Evolutionary conservation across 1,140 invertebrate species (phyloP), one percentile per base, ranked within the genome.

Genomic region (Macrostomum lignano): DNA sequence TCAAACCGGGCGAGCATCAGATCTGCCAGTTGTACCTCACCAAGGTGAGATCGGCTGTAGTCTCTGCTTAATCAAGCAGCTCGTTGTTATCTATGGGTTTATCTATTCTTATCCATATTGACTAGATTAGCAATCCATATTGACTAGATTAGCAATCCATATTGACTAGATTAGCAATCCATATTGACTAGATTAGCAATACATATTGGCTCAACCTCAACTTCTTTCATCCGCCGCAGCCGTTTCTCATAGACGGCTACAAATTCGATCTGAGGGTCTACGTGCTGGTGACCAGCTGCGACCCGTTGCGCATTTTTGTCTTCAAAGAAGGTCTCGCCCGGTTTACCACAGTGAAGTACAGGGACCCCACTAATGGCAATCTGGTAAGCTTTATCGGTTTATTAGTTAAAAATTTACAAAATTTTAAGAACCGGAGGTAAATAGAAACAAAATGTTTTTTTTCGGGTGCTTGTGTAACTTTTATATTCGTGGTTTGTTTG

Each of bases 271-370:
- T 63, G 4, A 42, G 61, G 31, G 40, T 63, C 24, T 63, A 63
- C 42, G 48, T 50, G 4, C 40, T 62, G 31, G 52, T 62, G 11
- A 63, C 61, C 6, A 58, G 55, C 4, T 60, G 61, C 48, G 57
- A 60, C 39, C 57, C 57, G 13, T 41, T 58, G 6, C 36, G 55
- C 53, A 58, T 32, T 35, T 60, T 56, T 41, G 44, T 54, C 25
- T 60, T 56, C 42, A 58, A 58, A 39, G 55, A 60, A 37, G 57
- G 57, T 4, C 44, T 60, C 14, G 54, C 52, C 35, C 68, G 74
- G 45, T 81, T 84, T 55, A 75, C 76, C 0, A 84, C 77, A 1
- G 71, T 66, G 40, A 65, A 71, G 43, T 82, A 81, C 46, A 67
- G 67, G 37, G 71, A 76, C 43, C 75, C 76, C 0, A 72, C 65